Conservation (phyloP, 2,888 invertebrate species). For the Eueremaeus valkanovi region DNA sequence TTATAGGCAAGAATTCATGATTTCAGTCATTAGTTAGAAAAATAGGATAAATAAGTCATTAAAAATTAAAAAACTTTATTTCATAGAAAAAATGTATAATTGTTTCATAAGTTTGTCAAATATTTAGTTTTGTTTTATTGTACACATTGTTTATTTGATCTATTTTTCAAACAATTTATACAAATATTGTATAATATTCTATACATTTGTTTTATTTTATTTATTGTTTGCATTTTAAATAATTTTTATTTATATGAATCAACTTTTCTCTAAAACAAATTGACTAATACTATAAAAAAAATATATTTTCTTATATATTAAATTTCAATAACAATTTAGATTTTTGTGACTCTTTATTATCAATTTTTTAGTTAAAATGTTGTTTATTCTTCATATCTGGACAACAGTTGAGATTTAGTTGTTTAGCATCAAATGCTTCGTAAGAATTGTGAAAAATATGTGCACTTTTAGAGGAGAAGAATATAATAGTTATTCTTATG, state of each 20-base stretch:
- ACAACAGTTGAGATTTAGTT: not conserved
- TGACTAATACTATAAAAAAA: slow-evolving; percentile 1
- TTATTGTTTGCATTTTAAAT: not conserved
- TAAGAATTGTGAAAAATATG: not conserved
- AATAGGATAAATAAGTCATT: not conserved
- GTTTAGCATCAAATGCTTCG: not conserved
- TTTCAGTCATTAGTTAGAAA: too few relatives aligned
- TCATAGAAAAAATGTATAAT: not conserved
- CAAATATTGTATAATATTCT: not conserved
- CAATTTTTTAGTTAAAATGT: too few relatives aligned
- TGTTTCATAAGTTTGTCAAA: not conserved
- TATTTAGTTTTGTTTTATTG: not conserved
- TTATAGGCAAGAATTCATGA: too few relatives aligned
- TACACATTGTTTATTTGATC: not conserved
- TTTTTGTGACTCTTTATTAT: not conserved
- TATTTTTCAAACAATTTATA: slow-evolving; percentile 19
- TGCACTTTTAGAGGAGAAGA: not conserved
- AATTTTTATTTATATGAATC: too few relatives aligned
- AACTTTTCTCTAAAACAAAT: not conserved
- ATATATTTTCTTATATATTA: not conserved
- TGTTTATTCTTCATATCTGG: not conserved
- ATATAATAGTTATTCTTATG: not conserved
- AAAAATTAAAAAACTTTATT: not conserved
- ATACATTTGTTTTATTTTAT: not conserved
- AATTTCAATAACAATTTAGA: not conserved